These are phyloP conservation scores for Crenuchus spilurus DNA, from an alignment of 2,797 vertebrate genomes.

Conservation along the genomic window DNA sequence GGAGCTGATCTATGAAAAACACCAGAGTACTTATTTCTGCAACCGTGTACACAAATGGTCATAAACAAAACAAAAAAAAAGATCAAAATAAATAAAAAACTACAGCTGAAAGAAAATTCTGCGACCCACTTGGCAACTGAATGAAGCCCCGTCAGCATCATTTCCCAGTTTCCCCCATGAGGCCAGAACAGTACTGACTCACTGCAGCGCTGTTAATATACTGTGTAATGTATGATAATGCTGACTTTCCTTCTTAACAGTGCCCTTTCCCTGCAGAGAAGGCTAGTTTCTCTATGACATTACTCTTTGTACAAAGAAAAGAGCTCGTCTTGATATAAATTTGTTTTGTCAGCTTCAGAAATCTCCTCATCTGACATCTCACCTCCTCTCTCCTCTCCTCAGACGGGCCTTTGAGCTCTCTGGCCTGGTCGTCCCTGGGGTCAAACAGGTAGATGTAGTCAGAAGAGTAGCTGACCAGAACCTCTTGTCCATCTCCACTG, in stretches of 20 bases:
- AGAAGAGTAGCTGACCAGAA: constrained; percentile 98
- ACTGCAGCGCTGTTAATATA: neutral
- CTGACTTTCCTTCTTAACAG: neutral
- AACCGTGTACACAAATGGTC: neutral
- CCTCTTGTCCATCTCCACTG: constrained; percentile 94
- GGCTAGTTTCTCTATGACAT: neutral
- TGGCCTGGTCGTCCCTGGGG: constrained; percentile 94
- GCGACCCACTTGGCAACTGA: neutral
- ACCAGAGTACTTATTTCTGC: neutral
- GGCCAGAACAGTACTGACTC: neutral
- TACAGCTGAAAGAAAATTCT: neutral
- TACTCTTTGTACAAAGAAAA: too few species aligned
- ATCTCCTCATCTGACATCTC: constrained; percentile 34
- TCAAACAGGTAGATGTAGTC: constrained; percentile 98
- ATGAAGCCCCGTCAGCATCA: neutral
- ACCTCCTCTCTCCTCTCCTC: constrained; percentile 94
- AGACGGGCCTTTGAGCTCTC: constrained; percentile 96
- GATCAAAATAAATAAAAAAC: too few species aligned
- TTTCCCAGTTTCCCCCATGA: neutral
- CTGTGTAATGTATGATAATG: neutral
- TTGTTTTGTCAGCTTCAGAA: neutral
- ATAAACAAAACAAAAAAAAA: neutral
- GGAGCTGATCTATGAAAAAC: too few species aligned
- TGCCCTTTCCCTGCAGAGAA: neutral
- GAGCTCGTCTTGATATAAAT: too few species aligned